Conservation (phyloP, 2,113 vertebrate genomes). For the Hippolais icterina region DNA sequence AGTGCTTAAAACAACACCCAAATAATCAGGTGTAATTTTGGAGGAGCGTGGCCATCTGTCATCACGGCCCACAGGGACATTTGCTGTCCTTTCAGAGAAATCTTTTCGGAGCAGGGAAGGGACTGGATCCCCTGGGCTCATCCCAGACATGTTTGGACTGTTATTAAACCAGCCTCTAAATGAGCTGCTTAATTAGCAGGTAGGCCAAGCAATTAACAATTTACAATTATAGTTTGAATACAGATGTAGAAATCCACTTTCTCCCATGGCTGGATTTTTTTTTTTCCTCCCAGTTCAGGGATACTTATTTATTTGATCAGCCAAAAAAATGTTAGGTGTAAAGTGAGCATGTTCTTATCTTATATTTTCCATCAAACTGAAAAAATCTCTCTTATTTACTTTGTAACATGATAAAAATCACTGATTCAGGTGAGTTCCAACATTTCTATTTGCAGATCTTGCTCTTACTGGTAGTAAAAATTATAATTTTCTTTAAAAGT, state of each 20-base stretch:
- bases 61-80: not conserved
- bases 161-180: not conserved
- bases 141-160: not conserved
- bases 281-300: not conserved
- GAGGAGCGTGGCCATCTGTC: not conserved
- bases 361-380: not conserved
- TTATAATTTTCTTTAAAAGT: not conserved
- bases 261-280: not conserved
- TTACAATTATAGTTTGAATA: not conserved
- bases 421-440: not conserved
- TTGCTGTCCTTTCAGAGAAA: not conserved
- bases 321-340: not conserved
- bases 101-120: not conserved
- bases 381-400: not conserved
- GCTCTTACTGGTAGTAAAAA: not conserved
- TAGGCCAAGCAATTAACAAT: not conserved
- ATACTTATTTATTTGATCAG: not conserved
- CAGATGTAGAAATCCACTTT: not conserved
- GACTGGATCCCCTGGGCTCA: not conserved
- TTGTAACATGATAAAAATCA: not conserved
- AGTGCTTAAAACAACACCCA: not conserved
- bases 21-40: not conserved
- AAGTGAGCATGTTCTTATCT: not conserved
- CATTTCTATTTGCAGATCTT: not conserved
- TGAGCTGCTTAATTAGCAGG: not conserved